Evolutionary conservation across 2,113 vertebrate genomes (phyloP).

Genomic region (Neomonachus schauinslandi): DNA sequence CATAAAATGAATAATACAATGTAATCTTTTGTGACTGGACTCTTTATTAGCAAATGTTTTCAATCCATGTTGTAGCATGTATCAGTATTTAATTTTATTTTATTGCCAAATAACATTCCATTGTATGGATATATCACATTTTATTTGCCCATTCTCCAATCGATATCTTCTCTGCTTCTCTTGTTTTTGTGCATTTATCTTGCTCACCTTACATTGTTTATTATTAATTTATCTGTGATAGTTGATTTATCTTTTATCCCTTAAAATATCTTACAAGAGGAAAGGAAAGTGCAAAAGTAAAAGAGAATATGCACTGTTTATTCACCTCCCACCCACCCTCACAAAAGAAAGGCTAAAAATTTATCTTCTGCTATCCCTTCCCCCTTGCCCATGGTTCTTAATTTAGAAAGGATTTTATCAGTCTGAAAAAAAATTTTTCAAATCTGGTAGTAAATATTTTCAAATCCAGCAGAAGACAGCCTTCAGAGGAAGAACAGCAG

Average conservation of each 20-base stretch:
- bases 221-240: constrained; percentile 2
- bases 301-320: not conserved
- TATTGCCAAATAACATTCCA: not conserved
- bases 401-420: not conserved
- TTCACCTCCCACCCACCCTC: not conserved
- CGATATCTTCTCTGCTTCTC: not conserved
- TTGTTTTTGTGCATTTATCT: constrained; percentile 23
- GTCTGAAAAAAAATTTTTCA: not conserved
- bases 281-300: not conserved
- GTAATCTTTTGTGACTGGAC: not conserved
- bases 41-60: not conserved
- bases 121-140: not conserved
- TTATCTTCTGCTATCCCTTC: not conserved
- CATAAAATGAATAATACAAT: not conserved
- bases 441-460: not conserved
- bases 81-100: not conserved
- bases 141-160: not conserved
- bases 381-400: not conserved
- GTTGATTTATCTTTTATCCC: not conserved
- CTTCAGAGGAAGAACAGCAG: not conserved
- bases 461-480: not conserved
- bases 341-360: not conserved
- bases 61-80: not conserved
- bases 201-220: not conserved
- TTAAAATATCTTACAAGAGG: constrained; percentile 8